Conservation (phyloP, 1,140 invertebrate species). For the Delia radicum region DNA sequence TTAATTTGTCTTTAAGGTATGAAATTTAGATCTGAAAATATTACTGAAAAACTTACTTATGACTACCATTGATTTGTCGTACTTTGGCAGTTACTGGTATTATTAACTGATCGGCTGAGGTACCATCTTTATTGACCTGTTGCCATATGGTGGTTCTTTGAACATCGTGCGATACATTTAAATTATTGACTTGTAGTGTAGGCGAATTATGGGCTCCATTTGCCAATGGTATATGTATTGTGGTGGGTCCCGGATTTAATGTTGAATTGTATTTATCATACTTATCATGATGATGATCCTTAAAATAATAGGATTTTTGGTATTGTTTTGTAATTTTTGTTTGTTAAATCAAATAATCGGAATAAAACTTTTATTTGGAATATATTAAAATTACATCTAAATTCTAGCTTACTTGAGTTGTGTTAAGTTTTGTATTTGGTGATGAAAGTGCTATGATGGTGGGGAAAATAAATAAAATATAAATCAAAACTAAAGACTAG, state of each 20-base stretch:
- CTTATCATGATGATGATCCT: constrained; percentile 38
- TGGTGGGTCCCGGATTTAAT: constrained; percentile 36
- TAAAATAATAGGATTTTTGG: constrained; percentile 36
- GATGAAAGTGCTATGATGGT: too few species aligned
- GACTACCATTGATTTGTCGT: constrained; percentile 48
- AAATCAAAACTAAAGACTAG: too few species aligned
- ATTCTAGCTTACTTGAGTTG: background rate
- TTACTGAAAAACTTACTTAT: constrained; percentile 45
- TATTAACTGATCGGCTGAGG: constrained; percentile 32
- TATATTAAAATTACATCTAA: background rate
- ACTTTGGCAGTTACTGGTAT: constrained; percentile 36
- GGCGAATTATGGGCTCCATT: constrained; percentile 66
- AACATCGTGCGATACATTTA: constrained; percentile 90
- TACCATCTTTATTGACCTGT: constrained; percentile 68
- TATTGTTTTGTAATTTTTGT: background rate
- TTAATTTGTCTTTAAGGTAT: background rate
- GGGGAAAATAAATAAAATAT: too few species aligned
- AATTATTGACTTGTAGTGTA: background rate
- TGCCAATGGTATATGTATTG: constrained; percentile 64
- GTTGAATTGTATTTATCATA: constrained; percentile 11
- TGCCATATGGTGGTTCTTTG: constrained; percentile 91
- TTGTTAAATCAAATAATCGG: background rate
- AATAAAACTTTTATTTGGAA: too few species aligned
- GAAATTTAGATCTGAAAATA: background rate
- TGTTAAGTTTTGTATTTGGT: background rate